Evolutionary conservation across 2,888 invertebrate genomes (phyloP), one percentile per base, ranked within the genome.

Genomic region (Abrostola triplasia): DNA sequence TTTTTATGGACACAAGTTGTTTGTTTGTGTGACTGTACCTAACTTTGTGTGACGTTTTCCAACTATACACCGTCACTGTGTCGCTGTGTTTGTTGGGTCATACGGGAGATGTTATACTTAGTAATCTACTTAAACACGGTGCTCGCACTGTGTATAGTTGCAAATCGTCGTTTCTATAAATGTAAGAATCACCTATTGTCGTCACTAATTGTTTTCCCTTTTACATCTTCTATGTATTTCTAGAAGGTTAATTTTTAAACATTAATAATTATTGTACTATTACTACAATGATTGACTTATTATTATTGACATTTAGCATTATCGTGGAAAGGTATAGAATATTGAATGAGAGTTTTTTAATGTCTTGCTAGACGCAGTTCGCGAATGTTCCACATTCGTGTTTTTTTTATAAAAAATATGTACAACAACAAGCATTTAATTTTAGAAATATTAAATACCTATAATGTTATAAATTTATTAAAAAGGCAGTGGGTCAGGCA

Each of bases 371-470:
- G 79, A 81, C 80, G 80, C 82, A 77, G 75, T 69, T 77, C 71
- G 70, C 76, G 84, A 79, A 81, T 86, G 84, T 77, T 79, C 67
- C 74, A 80, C 84, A 85, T 84, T 67, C 73, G 75, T 52, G 66
- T 41, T 67, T 48, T 64, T 88, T 85, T 88, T 88, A 76, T 66
- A 87, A 87, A 85, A 82, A 83, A 42, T 89, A 92, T 94, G 94
- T 94, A 94, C 94, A 94, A 94, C 90, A 92, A 83, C 87, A 93
- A 92, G 94, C 94, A 94, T 94, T 94, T 94, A 94, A 93, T 93
- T 93, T 93, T 94, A 94, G 93, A 91, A 89, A 90, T 93, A 92
- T 92, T 87, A 89, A 92, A 91, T 90, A 77, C 78, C 73, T 77
- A 88, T 92, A 92, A 92, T 90, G 88, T 91, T 91, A 92, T 91